A percentile compares a stretch with the other conserved stretches of the same genome.
Conservation (phyloP, 2,888 invertebrate species). For the Eurytoma californica region DNA sequence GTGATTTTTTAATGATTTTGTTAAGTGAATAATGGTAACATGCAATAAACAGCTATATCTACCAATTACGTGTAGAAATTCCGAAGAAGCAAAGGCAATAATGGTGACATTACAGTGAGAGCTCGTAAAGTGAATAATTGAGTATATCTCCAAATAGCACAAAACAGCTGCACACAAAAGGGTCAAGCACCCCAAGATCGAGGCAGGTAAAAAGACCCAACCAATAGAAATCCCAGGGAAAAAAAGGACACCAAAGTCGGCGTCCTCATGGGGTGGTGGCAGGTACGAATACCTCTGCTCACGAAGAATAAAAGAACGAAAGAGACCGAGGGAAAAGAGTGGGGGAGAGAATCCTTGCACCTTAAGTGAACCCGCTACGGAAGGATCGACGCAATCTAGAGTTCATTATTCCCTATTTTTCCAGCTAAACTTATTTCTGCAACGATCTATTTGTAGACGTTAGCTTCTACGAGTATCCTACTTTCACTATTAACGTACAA, state of each 20-base stretch:
- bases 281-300: constrained; percentile 19
- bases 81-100: constrained; percentile 14
- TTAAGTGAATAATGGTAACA: too few relatives aligned
- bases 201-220: constrained; percentile 38
- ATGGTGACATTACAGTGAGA: constrained; percentile 21
- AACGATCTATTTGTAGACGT: too few relatives aligned
- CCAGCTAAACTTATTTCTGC: too few relatives aligned
- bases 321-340: constrained; percentile 6
- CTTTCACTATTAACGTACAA: too few relatives aligned
- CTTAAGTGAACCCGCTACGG: constrained; percentile 58
- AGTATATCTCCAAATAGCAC: constrained; percentile 34
- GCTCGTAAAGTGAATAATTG: constrained; percentile 42
- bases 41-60: too few relatives aligned
- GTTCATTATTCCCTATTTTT: constrained; percentile 67
- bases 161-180: constrained; percentile 30
- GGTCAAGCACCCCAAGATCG: constrained; percentile 32
- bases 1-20: too few relatives aligned
- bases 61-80: neutral
- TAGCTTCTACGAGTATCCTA: too few relatives aligned
- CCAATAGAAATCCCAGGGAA: constrained; percentile 46
- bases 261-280: constrained; percentile 32
- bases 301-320: constrained; percentile 49
- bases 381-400: constrained; percentile 63
- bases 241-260: constrained; percentile 36
- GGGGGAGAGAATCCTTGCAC: constrained; percentile 54